Evolutionary conservation across 2,113 vertebrate genomes (phyloP).

Genomic region (Bos javanicus): DNA sequence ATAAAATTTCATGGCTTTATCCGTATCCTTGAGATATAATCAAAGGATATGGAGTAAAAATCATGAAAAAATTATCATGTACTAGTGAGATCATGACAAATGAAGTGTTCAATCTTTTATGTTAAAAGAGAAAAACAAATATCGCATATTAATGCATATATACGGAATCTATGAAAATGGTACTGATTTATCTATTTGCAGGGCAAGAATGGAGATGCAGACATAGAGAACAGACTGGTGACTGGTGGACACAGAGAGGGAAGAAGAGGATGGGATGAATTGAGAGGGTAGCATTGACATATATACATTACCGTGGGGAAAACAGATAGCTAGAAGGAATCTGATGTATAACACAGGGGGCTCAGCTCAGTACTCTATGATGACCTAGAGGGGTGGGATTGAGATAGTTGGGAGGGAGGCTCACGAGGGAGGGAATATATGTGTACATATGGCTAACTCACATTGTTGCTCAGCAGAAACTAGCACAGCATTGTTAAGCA

Average conservation of each 20-base stretch:
- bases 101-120: not conserved
- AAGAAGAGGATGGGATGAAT: not conserved
- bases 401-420: not conserved
- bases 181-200: not conserved
- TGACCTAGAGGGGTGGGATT: not conserved
- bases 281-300: not conserved
- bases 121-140: not conserved
- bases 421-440: not conserved
- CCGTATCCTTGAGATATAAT: not conserved
- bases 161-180: accelerated
- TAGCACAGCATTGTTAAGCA: not conserved
- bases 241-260: not conserved
- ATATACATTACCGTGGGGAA: not conserved
- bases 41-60: not conserved
- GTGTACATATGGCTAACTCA: not conserved
- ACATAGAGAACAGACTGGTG: not conserved
- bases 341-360: not conserved
- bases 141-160: not conserved
- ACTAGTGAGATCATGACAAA: not conserved
- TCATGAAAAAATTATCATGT: not conserved
- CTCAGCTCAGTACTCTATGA: not conserved
- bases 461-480: not conserved
- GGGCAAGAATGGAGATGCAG: not conserved
- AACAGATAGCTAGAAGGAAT: not conserved
- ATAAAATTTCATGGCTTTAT: not conserved